Evolutionary conservation across 2,888 invertebrate genomes (phyloP).

Genomic region (Ophraella communa): DNA sequence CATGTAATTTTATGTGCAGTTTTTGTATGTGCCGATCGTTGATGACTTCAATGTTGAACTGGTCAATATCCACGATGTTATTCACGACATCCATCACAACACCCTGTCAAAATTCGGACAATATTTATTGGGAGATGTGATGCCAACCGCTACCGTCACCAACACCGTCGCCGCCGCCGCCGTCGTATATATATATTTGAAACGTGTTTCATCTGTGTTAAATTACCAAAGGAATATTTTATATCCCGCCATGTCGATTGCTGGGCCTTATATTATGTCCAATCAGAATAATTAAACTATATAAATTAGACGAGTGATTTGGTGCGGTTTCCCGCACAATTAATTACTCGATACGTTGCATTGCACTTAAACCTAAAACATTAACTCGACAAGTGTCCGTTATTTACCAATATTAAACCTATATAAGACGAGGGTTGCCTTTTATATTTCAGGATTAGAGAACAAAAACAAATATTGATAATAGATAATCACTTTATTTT

Average conservation of each 20-base stretch:
- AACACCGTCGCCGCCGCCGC: too few species aligned
- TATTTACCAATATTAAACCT: too few species aligned
- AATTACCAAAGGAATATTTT: constrained; percentile 46
- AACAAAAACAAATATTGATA: too few species aligned
- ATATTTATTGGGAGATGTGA: constrained; percentile 43
- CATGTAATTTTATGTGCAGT: constrained; percentile 50
- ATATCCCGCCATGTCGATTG: constrained; percentile 43
- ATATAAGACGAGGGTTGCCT: too few species aligned
- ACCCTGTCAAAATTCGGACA: constrained; percentile 50
- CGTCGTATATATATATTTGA: constrained; percentile 13
- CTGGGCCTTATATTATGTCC: constrained; percentile 37
- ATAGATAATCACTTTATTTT: too few species aligned
- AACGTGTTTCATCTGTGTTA: constrained; percentile 43
- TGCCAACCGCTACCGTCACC: too few species aligned
- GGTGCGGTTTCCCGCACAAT: constrained; percentile 12
- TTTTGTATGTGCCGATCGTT: constrained; percentile 43
- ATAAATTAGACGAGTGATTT: constrained; percentile 24
- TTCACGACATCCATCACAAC: constrained; percentile 51
- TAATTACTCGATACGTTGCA: constrained; percentile 5
- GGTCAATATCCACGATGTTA: constrained; percentile 43
- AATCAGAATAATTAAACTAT: constrained; percentile 43
- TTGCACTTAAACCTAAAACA: too few species aligned
- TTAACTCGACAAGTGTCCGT: too few species aligned
- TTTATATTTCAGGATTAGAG: too few species aligned
- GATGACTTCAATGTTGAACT: constrained; percentile 35